These are phyloP conservation scores for Scrobipalpa costella DNA, from an alignment of 2,888 invertebrate genomes.

Conservation along the genomic window DNA sequence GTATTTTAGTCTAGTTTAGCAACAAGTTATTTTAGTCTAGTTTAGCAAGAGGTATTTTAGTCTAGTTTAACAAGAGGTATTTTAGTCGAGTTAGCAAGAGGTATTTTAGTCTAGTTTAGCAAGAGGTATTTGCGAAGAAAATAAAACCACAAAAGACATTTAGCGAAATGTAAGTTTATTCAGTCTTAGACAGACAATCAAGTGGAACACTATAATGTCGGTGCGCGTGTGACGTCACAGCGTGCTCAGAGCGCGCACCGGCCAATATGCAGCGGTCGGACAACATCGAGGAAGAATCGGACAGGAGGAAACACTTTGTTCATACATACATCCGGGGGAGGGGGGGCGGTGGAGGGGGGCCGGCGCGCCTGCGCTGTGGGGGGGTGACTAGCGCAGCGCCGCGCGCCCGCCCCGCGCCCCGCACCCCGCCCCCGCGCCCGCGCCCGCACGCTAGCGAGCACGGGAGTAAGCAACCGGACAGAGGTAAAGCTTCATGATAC, in stretches of 20 bases:
- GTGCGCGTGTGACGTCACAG: neutral
- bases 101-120: too few species aligned
- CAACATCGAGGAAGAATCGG: neutral
- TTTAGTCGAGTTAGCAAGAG: too few species aligned
- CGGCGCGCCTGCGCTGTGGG: conserved; percentile 30
- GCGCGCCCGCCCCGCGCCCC: conserved; percentile 18
- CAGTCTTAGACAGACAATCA: conserved; percentile 62
- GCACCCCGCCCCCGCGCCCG: conserved; percentile 22
- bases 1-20: too few species aligned
- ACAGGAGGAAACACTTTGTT: conserved; percentile 19
- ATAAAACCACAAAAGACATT: conserved; percentile 28
- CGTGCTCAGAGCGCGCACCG: too few species aligned
- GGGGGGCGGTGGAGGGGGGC: conserved; percentile 11
- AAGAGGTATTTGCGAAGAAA: conserved; percentile 1
- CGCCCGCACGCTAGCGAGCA: neutral
- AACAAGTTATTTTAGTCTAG: too few species aligned
- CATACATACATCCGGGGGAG: conserved; percentile 20
- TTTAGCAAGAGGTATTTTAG: too few species aligned
- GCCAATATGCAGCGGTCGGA: neutral
- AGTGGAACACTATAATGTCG: conserved; percentile 41
- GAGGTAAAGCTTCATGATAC: too few species aligned
- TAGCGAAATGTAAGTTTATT: conserved; percentile 61
- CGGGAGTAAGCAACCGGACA: too few species aligned
- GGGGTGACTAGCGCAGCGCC: conserved; percentile 24
- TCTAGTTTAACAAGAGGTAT: too few species aligned